Base-by-base conservation (phyloP, 1,140 invertebrate genomes). In the Oncopodura yosiiana region DNA sequence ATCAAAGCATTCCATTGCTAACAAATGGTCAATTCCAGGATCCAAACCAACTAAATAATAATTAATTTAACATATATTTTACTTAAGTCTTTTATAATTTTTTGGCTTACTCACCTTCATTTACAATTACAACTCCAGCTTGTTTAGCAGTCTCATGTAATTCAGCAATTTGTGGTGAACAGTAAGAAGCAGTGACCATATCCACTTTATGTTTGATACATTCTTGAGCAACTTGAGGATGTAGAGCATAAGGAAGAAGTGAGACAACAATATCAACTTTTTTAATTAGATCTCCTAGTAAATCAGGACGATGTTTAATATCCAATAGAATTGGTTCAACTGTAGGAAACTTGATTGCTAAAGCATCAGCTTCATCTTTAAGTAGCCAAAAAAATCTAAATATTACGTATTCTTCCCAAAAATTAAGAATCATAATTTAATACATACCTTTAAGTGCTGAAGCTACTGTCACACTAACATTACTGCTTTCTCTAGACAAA, bases 1-100 rank as follows among this genome's bases (percentile, higher is more conserved):
- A 68, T 98, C 91, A 60, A 99, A 95, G 69, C 89, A 94, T 70
- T 99, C 92, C 71, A 98, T 80, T 0, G 96, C 96, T 42, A 99
- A 69, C 39, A 99, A 76, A 72, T 99, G 96, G 71, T 99, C 96
- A 60, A 99, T 87, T 3, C 94, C 95, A 1, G 96, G 96, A 70
- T 99, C 96, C 5, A 99, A 72, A 4, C 96, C 96, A 0, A 96
- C 81, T n/a, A n/a, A n/a, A n/a, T n/a, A n/a, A n/a, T n/a, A n/a
- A n/a, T n/a, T n/a, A n/a, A n/a, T n/a, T n/a, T n/a, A n/a, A n/a
- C n/a, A n/a, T n/a, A n/a, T n/a, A n/a, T n/a, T n/a, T n/a, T n/a
- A n/a, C n/a, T n/a, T n/a, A n/a, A n/a, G n/a, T n/a, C n/a, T n/a
- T n/a, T n/a, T n/a, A n/a, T n/a, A n/a, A n/a, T n/a, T n/a, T n/a